A percentile compares a stretch with the other conserved stretches of the same genome.
phyloP scores from a whole-genome alignment of 2,797 vertebrate species.

The Acestrorhynchus altus region DNA sequence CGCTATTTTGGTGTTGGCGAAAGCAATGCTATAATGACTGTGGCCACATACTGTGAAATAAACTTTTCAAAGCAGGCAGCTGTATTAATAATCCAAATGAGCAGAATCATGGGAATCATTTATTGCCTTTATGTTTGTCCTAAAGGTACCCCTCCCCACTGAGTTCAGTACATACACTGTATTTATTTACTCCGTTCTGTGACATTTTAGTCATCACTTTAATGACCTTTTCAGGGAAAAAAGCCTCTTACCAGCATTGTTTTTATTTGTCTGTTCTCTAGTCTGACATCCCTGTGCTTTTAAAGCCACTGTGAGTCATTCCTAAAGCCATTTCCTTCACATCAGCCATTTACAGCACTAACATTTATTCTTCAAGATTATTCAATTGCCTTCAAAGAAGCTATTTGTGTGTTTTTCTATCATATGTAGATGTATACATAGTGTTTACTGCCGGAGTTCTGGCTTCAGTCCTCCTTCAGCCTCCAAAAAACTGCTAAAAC shows the following conservation, averaged over 20 bases:
- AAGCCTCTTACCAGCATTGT: neutral
- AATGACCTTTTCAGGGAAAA: neutral
- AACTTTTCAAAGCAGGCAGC: constrained; percentile 20
- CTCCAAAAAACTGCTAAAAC: too few species aligned
- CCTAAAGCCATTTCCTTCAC: neutral
- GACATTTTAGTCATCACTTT: constrained; percentile 14
- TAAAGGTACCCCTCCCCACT: neutral
- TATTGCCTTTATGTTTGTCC: constrained; percentile 8
- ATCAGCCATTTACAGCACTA: neutral
- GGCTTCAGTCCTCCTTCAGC: too few species aligned
- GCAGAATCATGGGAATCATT: constrained; percentile 5
- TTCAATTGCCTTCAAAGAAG: neutral
- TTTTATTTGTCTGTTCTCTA: neutral
- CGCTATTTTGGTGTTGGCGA: neutral
- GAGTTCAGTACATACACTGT: neutral
- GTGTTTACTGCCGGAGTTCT: neutral
- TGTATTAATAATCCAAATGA: constrained; percentile 27
- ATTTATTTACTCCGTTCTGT: neutral
- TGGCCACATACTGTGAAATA: constrained; percentile 32
- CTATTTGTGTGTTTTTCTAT: neutral
- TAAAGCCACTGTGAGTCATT: neutral
- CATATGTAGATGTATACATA: neutral
- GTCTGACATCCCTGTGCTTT: neutral
- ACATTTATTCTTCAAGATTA: neutral
- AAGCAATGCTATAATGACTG: constrained; percentile 20